A percentile compares a stretch with the other conserved stretches of the same genome.
Conservation (phyloP, 2,888 invertebrate species). For the Drosophila nigritarsus region DNA sequence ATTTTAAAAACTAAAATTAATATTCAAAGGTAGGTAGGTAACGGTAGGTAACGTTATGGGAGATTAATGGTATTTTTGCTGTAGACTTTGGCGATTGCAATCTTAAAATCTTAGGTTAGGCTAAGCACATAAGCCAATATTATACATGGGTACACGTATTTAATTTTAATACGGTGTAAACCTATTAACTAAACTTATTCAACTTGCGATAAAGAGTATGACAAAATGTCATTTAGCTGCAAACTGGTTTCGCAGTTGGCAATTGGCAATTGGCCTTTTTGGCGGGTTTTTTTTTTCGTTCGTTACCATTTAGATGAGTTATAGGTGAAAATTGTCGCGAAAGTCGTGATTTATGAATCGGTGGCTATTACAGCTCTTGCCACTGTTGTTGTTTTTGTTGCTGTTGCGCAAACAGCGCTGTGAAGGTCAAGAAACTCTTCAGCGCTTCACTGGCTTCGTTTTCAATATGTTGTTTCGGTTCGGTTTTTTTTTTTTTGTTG, state of each 20-base stretch:
- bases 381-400: slow-evolving; percentile 12
- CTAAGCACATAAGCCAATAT: background rate
- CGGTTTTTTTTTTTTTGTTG: slow-evolving; percentile 9
- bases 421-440: slow-evolving; percentile 71
- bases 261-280: slow-evolving; percentile 31
- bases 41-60: background rate
- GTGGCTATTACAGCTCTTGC: slow-evolving; percentile 45
- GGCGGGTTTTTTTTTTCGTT: slow-evolving; percentile 46
- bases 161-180: slow-evolving; percentile 11
- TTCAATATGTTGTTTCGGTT: slow-evolving; percentile 29
- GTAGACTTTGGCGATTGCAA: background rate
- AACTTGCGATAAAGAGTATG: slow-evolving; percentile 31
- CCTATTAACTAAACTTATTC: slow-evolving; percentile 23
- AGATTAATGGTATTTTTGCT: background rate
- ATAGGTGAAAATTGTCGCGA: slow-evolving; percentile 80
- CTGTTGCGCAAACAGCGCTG: slow-evolving; percentile 42
- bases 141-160: slow-evolving; percentile 2
- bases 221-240: slow-evolving; percentile 11
- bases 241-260: slow-evolving; percentile 50
- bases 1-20: background rate
- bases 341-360: slow-evolving; percentile 77
- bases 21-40: background rate
- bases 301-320: slow-evolving; percentile 75
- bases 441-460: slow-evolving; percentile 46
- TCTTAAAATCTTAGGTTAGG: background rate